Evolutionary conservation across 1,140 invertebrate genomes (phyloP).

Genomic region (Chlorops oryzae): DNA sequence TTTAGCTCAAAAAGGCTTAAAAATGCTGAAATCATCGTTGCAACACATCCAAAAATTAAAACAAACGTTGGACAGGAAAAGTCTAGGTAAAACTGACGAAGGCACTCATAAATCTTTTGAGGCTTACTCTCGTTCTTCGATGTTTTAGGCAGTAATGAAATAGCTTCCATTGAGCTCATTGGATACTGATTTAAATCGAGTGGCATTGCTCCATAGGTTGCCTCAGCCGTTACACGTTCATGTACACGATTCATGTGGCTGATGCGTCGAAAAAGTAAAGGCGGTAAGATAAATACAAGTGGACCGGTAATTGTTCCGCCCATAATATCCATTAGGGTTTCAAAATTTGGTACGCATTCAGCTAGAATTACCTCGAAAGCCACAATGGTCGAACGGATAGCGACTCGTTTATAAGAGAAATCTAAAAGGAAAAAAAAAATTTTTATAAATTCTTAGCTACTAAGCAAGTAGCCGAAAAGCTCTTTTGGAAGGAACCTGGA

Average conservation of each 20-base stretch:
- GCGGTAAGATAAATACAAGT: constrained; percentile 77
- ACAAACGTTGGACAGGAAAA: constrained; percentile 37
- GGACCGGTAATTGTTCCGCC: constrained; percentile 79
- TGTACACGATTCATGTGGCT: constrained; percentile 46
- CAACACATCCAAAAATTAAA: constrained; percentile 37
- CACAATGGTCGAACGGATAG: constrained; percentile 65
- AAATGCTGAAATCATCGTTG: constrained; percentile 41
- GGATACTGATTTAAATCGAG: constrained; percentile 40
- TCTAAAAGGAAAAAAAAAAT: constrained; percentile 53
- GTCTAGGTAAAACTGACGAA: constrained; percentile 32
- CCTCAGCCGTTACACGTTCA: constrained; percentile 37
- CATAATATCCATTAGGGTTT: constrained; percentile 81
- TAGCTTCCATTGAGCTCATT: constrained; percentile 32
- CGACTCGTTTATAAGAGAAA: constrained; percentile 70
- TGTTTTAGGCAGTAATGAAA: constrained; percentile 19
- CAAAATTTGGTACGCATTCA: constrained; percentile 78
- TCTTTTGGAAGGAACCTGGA: too few species aligned
- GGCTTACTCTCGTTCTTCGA: constrained; percentile 25
- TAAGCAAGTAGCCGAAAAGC: too few species aligned
- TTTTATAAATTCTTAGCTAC: too few species aligned
- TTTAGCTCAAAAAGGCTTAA: constrained; percentile 37
- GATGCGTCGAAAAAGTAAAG: constrained; percentile 68
- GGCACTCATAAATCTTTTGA: constrained; percentile 18
- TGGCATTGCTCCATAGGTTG: constrained; percentile 37
- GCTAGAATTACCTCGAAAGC: constrained; percentile 68